Base-by-base conservation (phyloP, 37 sponge, comb jelly and placozoan species). In the Petrosia ficiformis region DNA sequence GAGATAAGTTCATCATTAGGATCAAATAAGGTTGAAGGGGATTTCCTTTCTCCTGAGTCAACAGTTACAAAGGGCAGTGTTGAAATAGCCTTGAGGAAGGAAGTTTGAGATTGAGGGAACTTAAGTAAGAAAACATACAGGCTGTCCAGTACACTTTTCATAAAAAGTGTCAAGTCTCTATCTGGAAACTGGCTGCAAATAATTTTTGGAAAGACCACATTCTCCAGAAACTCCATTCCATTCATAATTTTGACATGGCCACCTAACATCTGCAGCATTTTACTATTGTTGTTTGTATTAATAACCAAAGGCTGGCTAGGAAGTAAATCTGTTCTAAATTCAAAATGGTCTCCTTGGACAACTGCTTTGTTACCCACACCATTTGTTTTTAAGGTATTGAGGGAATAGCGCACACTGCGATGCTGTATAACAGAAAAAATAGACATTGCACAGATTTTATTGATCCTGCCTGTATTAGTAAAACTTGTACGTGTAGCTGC, bases 1-100 rank as follows among this genome's bases (percentile, higher is more conserved):
- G 2, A 0, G 21, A 78, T 54, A 2, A 31, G 69, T 42, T 21
- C 1, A 68, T 67, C 42, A 11, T 26, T 43, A 42, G 86, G 86
- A 65, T 72, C 74, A 73, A 67, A 81, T 31, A 81, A 73, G 24
- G 42, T 39, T 2, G 29, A 57, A 44, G 74, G 82, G 59, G 43
- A 44, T 72, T 56, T 44, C 41, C 32, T 24, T 65, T 33, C 72
- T 67, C 37, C 36, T 57, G 10, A 40, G 29, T n/a, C 32, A 16
- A 19, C 16, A 19, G 10, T 34, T 36, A 68, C 22, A 25, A 68
- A 68, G 35, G 70, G 70, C 42, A 68, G 35, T 10, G 38, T 38
- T 39, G 31, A 36, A 16, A 68, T 0, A 68, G 70, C 35, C 35
- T 68, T 16, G 16, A 48, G 14, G 16, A 48, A 16, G 14, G 16